Evolutionary conservation across 2,888 invertebrate genomes (phyloP).

Genomic region (Timema podura): DNA sequence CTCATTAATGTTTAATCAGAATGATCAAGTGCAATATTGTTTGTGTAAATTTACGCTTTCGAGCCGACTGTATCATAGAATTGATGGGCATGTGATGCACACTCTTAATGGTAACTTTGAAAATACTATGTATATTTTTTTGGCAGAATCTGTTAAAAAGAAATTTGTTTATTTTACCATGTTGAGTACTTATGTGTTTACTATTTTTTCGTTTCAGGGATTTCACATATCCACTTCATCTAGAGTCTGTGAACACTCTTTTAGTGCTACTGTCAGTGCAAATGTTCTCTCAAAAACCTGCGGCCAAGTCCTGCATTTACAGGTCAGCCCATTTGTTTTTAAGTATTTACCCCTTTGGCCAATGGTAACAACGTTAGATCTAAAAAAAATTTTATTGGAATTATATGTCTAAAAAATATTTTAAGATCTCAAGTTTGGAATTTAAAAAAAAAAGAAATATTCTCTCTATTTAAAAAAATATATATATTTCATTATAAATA

Average conservation of each 20-base stretch:
- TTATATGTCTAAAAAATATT: not conserved
- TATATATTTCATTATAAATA: no score
- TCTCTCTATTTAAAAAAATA: no score
- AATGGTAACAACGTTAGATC: not conserved
- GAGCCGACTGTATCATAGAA: no score
- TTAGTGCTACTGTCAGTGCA: constrained; percentile 86
- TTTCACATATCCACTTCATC: constrained; percentile 77
- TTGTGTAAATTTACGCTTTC: no score
- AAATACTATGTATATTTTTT: not conserved
- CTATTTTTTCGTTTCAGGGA: constrained; percentile 51
- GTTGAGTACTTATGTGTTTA: not conserved
- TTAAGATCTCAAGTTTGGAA: not conserved
- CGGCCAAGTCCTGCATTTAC: constrained; percentile 68
- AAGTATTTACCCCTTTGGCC: constrained; percentile 13
- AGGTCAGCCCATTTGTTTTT: constrained; percentile 43
- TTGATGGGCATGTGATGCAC: no score
- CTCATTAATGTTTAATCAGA: no score
- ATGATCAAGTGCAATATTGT: no score
- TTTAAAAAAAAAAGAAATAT: no score
- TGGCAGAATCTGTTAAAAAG: not conserved
- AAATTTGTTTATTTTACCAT: not conserved
- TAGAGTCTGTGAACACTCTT: constrained; percentile 84
- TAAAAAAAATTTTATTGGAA: not conserved
- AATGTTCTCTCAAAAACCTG: constrained; percentile 66
- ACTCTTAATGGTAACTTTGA: no score